These are phyloP conservation scores for Crenuchus spilurus DNA, from an alignment of 2,797 vertebrate genomes.

Conservation along the genomic window DNA sequence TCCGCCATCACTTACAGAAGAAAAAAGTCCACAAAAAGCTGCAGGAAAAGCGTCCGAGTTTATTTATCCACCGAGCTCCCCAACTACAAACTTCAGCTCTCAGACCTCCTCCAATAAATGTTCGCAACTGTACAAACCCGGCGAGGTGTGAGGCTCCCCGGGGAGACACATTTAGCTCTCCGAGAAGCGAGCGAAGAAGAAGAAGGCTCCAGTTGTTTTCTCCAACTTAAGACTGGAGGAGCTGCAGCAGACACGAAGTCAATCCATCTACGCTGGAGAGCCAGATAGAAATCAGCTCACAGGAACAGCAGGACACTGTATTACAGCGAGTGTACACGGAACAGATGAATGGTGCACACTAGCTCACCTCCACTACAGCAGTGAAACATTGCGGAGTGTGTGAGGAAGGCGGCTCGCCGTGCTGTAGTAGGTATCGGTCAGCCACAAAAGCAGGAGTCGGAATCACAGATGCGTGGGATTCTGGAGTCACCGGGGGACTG, in stretches of 20 bases:
- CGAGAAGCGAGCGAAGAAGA: conserved; percentile 12
- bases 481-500: conserved; percentile 25
- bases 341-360: not conserved
- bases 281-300: not conserved
- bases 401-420: conserved; percentile 24
- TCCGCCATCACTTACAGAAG: conserved; percentile 59
- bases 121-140: conserved; percentile 19
- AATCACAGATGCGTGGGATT: conserved; percentile 33
- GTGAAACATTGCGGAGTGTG: not conserved
- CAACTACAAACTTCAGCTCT: conserved; percentile 16
- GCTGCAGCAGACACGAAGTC: conserved; percentile 38
- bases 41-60: conserved; percentile 6
- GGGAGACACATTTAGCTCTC: conserved; percentile 44
- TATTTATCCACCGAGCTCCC: conserved; percentile 34
- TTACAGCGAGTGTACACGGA: not conserved
- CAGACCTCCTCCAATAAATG: not conserved
- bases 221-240: conserved; percentile 46
- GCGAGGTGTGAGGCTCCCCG: conserved; percentile 41
- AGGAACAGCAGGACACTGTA: not conserved
- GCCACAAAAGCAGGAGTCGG: conserved; percentile 46
- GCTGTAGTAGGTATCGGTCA: conserved; percentile 32
- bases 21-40: conserved; percentile 24
- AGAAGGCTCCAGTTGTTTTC: conserved; percentile 32
- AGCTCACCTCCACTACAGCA: not conserved
- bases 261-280: conserved; percentile 32